Percentiles rank a stretch among this genome's conserved stretches.
These are phyloP conservation scores for Sericinus montela DNA, from an alignment of 2,888 invertebrate species.

Conservation along the genomic window DNA sequence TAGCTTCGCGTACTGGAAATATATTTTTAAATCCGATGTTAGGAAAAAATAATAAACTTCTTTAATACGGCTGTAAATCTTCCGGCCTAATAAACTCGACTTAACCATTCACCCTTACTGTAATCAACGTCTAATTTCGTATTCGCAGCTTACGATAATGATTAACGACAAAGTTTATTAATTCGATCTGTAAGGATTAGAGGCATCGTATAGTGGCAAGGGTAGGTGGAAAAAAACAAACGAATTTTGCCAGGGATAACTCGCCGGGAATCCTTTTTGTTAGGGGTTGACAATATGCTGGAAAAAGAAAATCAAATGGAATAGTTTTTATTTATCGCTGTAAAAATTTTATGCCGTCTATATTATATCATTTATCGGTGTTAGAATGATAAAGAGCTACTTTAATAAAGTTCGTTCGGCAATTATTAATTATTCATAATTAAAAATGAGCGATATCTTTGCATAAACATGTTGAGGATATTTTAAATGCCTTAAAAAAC, in stretches of 20 bases:
- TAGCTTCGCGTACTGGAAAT: conserved; percentile 13
- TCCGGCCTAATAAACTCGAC: conserved; percentile 53
- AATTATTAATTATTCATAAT: too few species aligned
- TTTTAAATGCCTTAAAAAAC: too few species aligned
- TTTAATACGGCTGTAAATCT: conserved; percentile 46
- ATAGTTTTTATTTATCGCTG: too few species aligned
- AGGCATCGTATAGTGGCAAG: conserved; percentile 48
- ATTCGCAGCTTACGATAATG: conserved; percentile 75
- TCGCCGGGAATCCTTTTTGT: conserved; percentile 35
- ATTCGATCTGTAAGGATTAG: conserved; percentile 74
- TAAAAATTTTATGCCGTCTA: too few species aligned
- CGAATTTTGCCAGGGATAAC: conserved; percentile 60
- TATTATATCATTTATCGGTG: too few species aligned
- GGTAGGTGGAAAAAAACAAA: conserved; percentile 70
- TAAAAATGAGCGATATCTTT: too few species aligned
- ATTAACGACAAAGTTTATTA: conserved; percentile 76
- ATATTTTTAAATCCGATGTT: conserved; percentile 23
- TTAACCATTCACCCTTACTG: conserved; percentile 60
- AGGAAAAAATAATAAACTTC: conserved; percentile 37
- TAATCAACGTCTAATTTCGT: conserved; percentile 73
- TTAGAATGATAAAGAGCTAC: too few species aligned
- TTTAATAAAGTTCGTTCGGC: too few species aligned
- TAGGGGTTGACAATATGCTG: conserved; percentile 32
- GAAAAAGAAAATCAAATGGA: not conserved
- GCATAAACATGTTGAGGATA: too few species aligned